phyloP scores from a whole-genome alignment of 2,888 invertebrate genomes.

The Sicus ferrugineus region DNA sequence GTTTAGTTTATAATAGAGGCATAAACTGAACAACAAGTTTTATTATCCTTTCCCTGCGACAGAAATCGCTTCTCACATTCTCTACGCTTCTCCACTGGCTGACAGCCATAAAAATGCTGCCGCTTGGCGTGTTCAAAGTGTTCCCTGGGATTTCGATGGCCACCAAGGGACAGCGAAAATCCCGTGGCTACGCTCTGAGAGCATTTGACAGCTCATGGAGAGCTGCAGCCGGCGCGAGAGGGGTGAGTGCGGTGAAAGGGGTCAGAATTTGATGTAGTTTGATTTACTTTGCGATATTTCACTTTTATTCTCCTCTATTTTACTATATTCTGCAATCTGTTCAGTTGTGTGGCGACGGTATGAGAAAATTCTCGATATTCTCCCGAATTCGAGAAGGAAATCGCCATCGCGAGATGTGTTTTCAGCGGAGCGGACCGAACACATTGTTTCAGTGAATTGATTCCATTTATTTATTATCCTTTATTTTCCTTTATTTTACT shows the following conservation, averaged over 20 bases:
- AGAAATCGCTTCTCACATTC: conserved; percentile 2
- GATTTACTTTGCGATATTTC: too few species aligned
- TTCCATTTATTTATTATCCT: not conserved
- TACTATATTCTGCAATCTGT: too few species aligned
- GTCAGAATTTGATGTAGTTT: too few species aligned
- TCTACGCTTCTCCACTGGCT: not conserved
- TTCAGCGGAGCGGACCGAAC: not conserved
- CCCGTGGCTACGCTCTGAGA: not conserved
- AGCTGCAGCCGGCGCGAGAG: too few species aligned
- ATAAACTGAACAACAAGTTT: conserved; percentile 20
- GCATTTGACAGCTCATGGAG: not conserved
- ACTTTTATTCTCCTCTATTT: too few species aligned
- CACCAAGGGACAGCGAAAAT: not conserved
- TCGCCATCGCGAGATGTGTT: too few species aligned
- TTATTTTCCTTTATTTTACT: not conserved
- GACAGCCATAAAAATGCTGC: conserved; percentile 5
- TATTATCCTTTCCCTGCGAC: conserved; percentile 16
- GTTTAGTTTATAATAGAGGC: conserved; percentile 16
- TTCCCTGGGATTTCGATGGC: not conserved
- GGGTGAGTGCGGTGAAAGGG: too few species aligned
- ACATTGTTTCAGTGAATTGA: not conserved
- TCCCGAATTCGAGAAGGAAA: too few species aligned
- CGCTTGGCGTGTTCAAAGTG: not conserved
- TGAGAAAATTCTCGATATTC: too few species aligned
- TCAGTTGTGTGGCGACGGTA: too few species aligned